Evolutionary conservation across 37 sponge, comb jelly and placozoan species (phyloP), one percentile per base, ranked within the genome.

Genomic region (Chondrosia reniformis): DNA sequence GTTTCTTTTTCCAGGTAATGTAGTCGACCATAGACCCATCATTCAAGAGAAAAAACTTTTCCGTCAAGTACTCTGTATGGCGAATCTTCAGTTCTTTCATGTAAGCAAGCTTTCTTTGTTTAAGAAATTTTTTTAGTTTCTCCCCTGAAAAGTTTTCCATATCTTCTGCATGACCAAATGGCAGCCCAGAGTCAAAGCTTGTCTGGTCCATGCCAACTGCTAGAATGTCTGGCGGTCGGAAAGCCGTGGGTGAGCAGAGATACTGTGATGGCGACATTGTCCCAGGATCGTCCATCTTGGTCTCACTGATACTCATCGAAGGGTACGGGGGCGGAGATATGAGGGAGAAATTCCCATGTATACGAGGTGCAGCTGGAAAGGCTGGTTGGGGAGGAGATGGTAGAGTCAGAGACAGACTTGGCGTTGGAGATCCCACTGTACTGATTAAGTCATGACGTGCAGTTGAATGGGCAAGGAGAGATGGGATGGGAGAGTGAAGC

Each of bases 1-100:
- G 86, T 33, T 76, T 93, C 66, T 86, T 87, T 76, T 84, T 87
- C 97, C 97, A 97, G 0, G 65, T 42, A 7, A 83, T 31, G 55
- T 85, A 83, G 25, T 97, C 97, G 86, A 97, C 82, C 86, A 97
- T 82, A 65, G 93, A 89, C 3, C 91, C 91, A 49, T 79, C 82
- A 22, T 79, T 85, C 44, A 90, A 87, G 8, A 97, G 81, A 71
- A 93, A 97, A 62, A 97, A 97, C 62, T 84, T 86, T 55, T 97
- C 97, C 38, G 83, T 82, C 44, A 97, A 79, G 2, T 84, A 71
- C 3, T 63, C 61, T 3, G 91, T 81, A 38, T 83, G 67, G 32
- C 42, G 65, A 28, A 44, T 17, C 52, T 86, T 83, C 77, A 94
- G 24, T n/a, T 43, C 41, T 19, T 72, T 58, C 56, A 81, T 2